Conservation (phyloP, 1,140 invertebrate species). For the Nautilus pompilius region DNA sequence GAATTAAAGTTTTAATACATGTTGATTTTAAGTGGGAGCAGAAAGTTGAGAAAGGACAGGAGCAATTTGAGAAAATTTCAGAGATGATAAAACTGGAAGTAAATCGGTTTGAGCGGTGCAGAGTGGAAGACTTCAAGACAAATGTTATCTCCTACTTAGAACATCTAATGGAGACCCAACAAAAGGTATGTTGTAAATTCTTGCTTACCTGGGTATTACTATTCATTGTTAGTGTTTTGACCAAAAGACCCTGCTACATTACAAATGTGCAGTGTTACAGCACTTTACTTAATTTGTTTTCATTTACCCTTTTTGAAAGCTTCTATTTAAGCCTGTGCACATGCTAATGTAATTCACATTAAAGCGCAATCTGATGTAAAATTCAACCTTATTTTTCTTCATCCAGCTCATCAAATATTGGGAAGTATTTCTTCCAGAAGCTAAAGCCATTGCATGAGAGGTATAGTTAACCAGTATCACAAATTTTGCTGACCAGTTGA, state of each 20-base stretch:
- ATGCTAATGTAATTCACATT: background rate
- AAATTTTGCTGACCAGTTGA: too few relatives aligned
- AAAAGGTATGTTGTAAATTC: constrained; percentile 67
- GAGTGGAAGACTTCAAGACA: constrained; percentile 89
- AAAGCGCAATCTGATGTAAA: background rate
- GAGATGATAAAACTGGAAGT: constrained; percentile 94
- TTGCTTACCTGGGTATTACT: background rate
- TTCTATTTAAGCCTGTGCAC: background rate
- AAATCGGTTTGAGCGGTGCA: constrained; percentile 83
- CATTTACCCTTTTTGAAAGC: background rate
- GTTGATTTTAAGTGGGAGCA: constrained; percentile 74
- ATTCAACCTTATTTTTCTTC: constrained; percentile 10
- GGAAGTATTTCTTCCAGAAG: constrained; percentile 91
- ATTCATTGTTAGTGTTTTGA: background rate
- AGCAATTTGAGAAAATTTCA: constrained; percentile 95
- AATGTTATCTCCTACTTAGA: constrained; percentile 87
- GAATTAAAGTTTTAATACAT: background rate
- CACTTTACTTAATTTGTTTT: background rate
- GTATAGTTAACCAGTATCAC: too few relatives aligned
- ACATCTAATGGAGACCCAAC: constrained; percentile 89
- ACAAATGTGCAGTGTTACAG: background rate
- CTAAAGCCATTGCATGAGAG: constrained; percentile 59
- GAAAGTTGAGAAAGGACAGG: constrained; percentile 92
- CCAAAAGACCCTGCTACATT: background rate
- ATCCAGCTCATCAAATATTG: constrained; percentile 87